Conservation (phyloP, 2,888 invertebrate species). For the Pristionchus maxplancki region DNA sequence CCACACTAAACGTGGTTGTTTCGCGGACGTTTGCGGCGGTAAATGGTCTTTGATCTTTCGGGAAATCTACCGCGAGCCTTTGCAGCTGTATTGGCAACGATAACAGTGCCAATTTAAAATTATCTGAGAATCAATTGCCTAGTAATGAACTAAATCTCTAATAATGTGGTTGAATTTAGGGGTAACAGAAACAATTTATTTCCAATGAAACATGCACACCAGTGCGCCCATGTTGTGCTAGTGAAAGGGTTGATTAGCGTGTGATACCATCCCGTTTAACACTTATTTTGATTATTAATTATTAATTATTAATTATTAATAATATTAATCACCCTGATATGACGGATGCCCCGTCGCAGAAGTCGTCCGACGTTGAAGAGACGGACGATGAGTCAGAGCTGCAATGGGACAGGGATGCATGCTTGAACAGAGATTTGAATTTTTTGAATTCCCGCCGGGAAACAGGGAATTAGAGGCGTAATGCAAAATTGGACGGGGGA, state of each 20-base stretch:
- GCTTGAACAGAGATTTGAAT: too few relatives aligned
- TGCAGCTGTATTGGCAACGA: too few relatives aligned
- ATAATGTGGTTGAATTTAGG: too few relatives aligned
- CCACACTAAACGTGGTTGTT: background rate
- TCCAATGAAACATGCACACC: background rate
- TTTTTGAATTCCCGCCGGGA: background rate
- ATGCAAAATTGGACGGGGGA: background rate
- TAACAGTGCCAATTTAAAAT: too few relatives aligned
- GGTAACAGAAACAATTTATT: too few relatives aligned
- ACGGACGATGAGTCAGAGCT: background rate
- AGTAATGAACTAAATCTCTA: too few relatives aligned
- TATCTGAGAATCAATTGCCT: too few relatives aligned
- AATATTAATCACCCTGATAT: constrained; percentile 33
- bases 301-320: constrained; percentile 1
- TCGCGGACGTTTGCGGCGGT: background rate
- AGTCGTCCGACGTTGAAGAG: constrained; percentile 8
- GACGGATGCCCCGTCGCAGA: background rate
- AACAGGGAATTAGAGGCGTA: background rate
- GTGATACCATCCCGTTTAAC: background rate
- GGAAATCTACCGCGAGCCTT: too few relatives aligned
- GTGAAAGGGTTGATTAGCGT: constrained; percentile 23
- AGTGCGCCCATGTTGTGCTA: constrained; percentile 1
- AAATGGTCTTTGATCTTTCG: background rate
- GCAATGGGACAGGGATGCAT: background rate
- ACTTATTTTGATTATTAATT: background rate